These are phyloP conservation scores for Drosophila pruinosa DNA, from an alignment of 1,140 invertebrate species.

Conservation along the genomic window DNA sequence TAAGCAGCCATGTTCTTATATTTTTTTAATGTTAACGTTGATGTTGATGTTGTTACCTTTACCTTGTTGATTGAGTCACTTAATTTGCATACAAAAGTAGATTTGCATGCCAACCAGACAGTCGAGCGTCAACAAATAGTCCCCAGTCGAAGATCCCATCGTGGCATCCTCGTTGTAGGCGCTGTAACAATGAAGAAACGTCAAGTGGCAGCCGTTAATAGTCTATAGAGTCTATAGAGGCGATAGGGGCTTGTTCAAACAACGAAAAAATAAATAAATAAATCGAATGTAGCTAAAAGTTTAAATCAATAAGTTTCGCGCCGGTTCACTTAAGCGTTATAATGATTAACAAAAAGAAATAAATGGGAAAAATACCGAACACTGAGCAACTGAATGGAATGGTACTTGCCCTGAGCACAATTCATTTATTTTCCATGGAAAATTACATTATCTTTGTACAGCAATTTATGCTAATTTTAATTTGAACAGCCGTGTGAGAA, in stretches of 20 bases:
- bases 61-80: constrained; percentile 70
- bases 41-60: constrained; percentile 17
- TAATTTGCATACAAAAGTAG: constrained; percentile 80
- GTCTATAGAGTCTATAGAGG: constrained; percentile 51
- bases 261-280: too few species aligned
- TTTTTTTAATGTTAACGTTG: background rate
- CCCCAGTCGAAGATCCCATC: background rate
- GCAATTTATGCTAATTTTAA: constrained; percentile 74
- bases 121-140: constrained; percentile 33
- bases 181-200: constrained; percentile 63
- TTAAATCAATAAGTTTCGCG: constrained; percentile 76
- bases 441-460: constrained; percentile 61
- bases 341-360: constrained; percentile 17
- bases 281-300: constrained; percentile 64
- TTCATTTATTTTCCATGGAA: constrained; percentile 74
- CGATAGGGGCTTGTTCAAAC: constrained; percentile 67
- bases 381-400: constrained; percentile 9
- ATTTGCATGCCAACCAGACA: constrained; percentile 66
- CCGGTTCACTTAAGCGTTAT: constrained; percentile 38
- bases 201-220: constrained; percentile 67
- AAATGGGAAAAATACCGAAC: constrained; percentile 30
- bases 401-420: background rate
- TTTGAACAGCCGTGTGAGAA: constrained; percentile 72
- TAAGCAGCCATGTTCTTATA: background rate
- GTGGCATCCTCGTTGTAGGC: constrained; percentile 21